A percentile compares a stretch with the other conserved stretches of the same genome.
These are phyloP conservation scores for Melanostoma scalare DNA, from an alignment of 2,888 invertebrate species.

Conservation along the genomic window DNA sequence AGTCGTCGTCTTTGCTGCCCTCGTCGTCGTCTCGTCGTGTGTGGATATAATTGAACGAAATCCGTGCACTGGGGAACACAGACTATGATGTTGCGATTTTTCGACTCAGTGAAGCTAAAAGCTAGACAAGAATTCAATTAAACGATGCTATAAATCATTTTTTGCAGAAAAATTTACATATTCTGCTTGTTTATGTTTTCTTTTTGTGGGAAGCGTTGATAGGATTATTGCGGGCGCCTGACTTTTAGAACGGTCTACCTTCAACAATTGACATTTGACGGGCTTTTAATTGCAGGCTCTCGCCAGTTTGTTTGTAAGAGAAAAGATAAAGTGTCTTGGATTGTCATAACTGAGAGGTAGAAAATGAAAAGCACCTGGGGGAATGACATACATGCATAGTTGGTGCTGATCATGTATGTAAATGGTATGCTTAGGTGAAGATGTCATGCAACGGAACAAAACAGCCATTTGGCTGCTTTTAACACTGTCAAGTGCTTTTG, in stretches of 20 bases:
- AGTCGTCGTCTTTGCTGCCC: slow-evolving; percentile 10
- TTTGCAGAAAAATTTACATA: slow-evolving; percentile 62
- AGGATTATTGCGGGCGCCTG: slow-evolving; percentile 17
- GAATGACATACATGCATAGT: slow-evolving; percentile 2
- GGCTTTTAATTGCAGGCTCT: slow-evolving; percentile 44
- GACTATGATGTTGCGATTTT: slow-evolving; percentile 65
- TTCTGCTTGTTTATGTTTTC: neutral
- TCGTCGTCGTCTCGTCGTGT: slow-evolving; percentile 41
- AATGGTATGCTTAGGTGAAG: neutral
- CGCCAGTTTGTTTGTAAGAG: slow-evolving; percentile 32
- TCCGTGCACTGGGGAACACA: slow-evolving; percentile 46
- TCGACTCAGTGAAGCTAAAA: slow-evolving; percentile 64
- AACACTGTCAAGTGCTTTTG: slow-evolving; percentile 41
- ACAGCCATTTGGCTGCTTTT: slow-evolving; percentile 44
- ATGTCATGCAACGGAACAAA: slow-evolving; percentile 25
- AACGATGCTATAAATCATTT: slow-evolving; percentile 72
- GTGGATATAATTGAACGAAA: slow-evolving; percentile 64
- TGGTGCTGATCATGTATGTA: slow-evolving; percentile 37
- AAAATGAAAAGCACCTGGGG: slow-evolving; percentile 2
- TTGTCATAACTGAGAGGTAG: slow-evolving; percentile 57
- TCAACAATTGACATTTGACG: slow-evolving; percentile 56
- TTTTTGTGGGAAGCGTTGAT: slow-evolving; percentile 55
- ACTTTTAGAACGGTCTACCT: slow-evolving; percentile 43
- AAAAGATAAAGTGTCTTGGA: slow-evolving; percentile 27
- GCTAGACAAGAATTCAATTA: slow-evolving; percentile 71